phyloP scores from a whole-genome alignment of 1,140 invertebrate species.

The Chrysoperla carnea region DNA sequence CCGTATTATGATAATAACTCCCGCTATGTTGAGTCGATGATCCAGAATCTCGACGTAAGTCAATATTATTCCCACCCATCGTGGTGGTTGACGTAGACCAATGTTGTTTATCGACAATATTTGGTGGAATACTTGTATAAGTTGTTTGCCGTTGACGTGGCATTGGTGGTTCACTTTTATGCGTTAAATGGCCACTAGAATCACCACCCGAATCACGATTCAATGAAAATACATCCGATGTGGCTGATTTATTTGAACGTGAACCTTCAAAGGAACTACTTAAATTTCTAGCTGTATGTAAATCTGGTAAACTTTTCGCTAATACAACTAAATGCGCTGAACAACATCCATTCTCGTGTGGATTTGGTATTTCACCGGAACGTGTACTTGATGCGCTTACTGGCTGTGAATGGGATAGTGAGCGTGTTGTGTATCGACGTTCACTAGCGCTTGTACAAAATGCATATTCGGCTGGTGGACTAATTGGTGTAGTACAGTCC shows the following conservation, averaged over 20 bases:
- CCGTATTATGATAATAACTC: slow-evolving; percentile 7
- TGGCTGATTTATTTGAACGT: neutral
- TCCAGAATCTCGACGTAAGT: slow-evolving; percentile 37
- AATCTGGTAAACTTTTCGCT: slow-evolving; percentile 66
- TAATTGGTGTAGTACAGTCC: slow-evolving; percentile 31
- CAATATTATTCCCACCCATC: neutral
- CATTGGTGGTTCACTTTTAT: slow-evolving; percentile 49
- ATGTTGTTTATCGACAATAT: no score
- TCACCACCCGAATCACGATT: slow-evolving; percentile 33
- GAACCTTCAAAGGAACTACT: slow-evolving; percentile 1
- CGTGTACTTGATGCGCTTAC: neutral
- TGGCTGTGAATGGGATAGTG: neutral
- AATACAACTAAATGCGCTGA: slow-evolving; percentile 18
- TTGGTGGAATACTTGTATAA: neutral
- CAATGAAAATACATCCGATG: neutral
- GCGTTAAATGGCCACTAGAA: slow-evolving; percentile 58
- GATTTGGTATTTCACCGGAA: neutral
- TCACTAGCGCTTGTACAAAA: slow-evolving; percentile 18
- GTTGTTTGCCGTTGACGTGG: slow-evolving; percentile 25
- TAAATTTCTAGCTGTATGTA: slow-evolving; percentile 31
- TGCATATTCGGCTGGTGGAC: slow-evolving; percentile 44
- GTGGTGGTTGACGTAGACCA: no score
- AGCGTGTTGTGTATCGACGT: slow-evolving; percentile 20
- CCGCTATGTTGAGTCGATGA: slow-evolving; percentile 46
- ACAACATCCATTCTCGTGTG: no score